These are phyloP conservation scores for Astropecten irregularis DNA, from an alignment of 53 echinoderm and acorn worm species.

Conservation along the genomic window DNA sequence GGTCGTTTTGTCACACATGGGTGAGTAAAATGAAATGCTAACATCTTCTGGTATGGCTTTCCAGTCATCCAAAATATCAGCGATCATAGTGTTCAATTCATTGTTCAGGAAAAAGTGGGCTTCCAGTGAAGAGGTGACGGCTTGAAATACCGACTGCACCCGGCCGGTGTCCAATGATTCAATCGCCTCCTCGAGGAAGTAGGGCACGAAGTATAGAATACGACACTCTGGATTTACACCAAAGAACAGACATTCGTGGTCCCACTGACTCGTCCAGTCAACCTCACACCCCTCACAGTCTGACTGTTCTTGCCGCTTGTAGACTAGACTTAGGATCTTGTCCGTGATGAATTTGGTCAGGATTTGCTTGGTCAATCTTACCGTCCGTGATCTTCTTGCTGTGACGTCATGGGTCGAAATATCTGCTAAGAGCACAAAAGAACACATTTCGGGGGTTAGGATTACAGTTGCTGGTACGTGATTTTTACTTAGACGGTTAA, in stretches of 20 bases:
- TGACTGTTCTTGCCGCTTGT: background rate
- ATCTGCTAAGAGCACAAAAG: too few relatives aligned
- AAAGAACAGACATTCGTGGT: slow-evolving; percentile 16
- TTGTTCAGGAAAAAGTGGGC: background rate
- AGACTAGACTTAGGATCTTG: background rate
- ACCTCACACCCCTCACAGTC: slow-evolving; percentile 29
- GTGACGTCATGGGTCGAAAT: background rate
- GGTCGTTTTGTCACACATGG: background rate
- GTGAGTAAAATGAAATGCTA: background rate
- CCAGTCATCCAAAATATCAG: slow-evolving; percentile 1
- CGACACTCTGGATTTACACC: background rate
- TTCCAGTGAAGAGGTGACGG: background rate
- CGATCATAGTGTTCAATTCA: background rate
- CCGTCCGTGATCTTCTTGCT: background rate
- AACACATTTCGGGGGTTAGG: too few relatives aligned
- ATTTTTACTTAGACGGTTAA: too few relatives aligned
- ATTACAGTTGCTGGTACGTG: too few relatives aligned
- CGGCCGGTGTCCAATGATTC: background rate
- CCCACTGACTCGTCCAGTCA: slow-evolving; percentile 12
- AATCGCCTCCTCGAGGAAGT: background rate
- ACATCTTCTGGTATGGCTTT: background rate
- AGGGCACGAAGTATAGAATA: background rate
- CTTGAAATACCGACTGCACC: background rate
- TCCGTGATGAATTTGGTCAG: background rate
- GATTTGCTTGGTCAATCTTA: background rate